Conservation (phyloP, 2,113 vertebrate genomes). For the Lampris megalopsis region DNA sequence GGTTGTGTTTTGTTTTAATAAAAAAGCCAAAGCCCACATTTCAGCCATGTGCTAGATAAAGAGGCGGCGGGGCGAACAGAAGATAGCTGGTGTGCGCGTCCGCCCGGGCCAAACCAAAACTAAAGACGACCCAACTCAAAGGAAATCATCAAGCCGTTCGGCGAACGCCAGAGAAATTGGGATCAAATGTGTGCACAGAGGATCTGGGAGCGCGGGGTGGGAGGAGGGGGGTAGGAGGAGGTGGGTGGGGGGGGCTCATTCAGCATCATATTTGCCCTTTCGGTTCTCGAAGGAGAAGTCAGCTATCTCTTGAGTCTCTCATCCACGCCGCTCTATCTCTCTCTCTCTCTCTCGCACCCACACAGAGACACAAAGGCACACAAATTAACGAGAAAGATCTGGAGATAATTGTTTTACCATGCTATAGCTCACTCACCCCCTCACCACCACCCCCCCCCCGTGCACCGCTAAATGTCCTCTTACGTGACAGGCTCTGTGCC, state of each 20-base stretch:
- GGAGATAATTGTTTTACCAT: constrained; percentile 52
- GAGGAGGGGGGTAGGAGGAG: constrained; percentile 35
- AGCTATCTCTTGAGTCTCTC: constrained; percentile 20
- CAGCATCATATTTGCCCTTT: constrained; percentile 50
- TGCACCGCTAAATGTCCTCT: constrained; percentile 48
- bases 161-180: constrained; percentile 34
- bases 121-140: constrained; percentile 55
- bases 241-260: constrained; percentile 35
- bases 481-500: constrained; percentile 45
- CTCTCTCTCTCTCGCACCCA: constrained; percentile 7
- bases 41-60: constrained; percentile 56
- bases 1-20: constrained; percentile 52
- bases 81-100: constrained; percentile 33
- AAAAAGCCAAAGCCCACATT: constrained; percentile 53
- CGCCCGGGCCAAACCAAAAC: constrained; percentile 63
- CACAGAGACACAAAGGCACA: not conserved
- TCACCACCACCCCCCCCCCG: not conserved
- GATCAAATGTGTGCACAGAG: constrained; percentile 47
- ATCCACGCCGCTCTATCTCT: constrained; percentile 8
- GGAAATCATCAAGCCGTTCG: constrained; percentile 51
- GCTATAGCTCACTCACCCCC: constrained; percentile 35
- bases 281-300: constrained; percentile 41
- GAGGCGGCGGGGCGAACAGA: constrained; percentile 50
- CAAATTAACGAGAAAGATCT: constrained; percentile 30
- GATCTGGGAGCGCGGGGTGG: not conserved